Conservation (phyloP, 2,797 vertebrate genomes). For the Todus mexicanus region DNA sequence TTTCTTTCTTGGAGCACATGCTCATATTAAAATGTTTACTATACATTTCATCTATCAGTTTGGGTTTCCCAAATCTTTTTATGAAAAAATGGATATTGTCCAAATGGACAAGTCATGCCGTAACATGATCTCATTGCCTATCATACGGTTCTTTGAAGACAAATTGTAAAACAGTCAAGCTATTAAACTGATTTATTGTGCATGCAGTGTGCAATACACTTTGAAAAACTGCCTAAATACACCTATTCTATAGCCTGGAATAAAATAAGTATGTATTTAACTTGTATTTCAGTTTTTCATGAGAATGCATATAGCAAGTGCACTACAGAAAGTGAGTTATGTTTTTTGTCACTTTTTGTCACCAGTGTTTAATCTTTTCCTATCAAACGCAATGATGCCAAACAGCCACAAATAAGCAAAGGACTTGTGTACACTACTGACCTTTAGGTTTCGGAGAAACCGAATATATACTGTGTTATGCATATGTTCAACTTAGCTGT, state of each 20-base stretch:
- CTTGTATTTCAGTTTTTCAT: slow-evolving; percentile 69
- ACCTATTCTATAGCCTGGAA: slow-evolving; percentile 68
- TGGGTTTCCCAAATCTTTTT: neutral
- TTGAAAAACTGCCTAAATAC: slow-evolving; percentile 64
- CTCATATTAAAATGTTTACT: slow-evolving; percentile 16
- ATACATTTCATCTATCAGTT: neutral
- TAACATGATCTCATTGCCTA: slow-evolving; percentile 69
- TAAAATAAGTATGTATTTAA: slow-evolving; percentile 67
- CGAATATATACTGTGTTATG: neutral
- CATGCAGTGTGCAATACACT: slow-evolving; percentile 66
- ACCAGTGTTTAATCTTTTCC: neutral
- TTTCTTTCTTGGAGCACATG: slow-evolving; percentile 56
- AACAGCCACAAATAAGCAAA: neutral
- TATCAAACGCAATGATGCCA: neutral
- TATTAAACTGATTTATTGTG: slow-evolving; percentile 70
- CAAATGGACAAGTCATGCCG: slow-evolving; percentile 23
- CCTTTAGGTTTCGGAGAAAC: neutral
- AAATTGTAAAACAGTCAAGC: slow-evolving; percentile 61
- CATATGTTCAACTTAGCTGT: neutral
- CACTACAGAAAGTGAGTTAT: slow-evolving; percentile 28
- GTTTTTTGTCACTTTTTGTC: slow-evolving; percentile 24
- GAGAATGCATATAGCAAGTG: slow-evolving; percentile 44
- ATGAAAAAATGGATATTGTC: neutral
- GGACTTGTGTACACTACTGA: neutral
- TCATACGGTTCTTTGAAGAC: slow-evolving; percentile 39